Evolutionary conservation across 2,797 vertebrate species (phyloP), one percentile per base, ranked within the genome.

Genomic region (Karalla daura): DNA sequence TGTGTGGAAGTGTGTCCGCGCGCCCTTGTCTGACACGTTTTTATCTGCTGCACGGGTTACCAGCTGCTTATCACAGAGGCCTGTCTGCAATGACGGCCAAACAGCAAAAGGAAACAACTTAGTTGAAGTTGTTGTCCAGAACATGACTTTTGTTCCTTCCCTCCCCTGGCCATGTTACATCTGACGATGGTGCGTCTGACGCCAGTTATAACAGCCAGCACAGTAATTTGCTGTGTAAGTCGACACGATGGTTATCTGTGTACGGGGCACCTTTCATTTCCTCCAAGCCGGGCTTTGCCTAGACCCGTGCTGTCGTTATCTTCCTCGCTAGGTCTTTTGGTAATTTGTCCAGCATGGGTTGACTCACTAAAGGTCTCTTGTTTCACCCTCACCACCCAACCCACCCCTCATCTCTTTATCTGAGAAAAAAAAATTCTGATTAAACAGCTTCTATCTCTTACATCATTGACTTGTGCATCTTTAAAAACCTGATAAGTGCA

Each of bases 51-150:
- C 71, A 94, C 92, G 78, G 79, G 68, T 93, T 93, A 89, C 88
- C 70, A 76, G 89, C 91, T 92, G 78, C 92, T 94, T 92, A 93
- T 93, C 94, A 92, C 92, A 90, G 90, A 92, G 85, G 80, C 46
- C 84, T 84, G 83, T 67, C 73, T 70, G 76, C 70, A 25, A 8
- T 44, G 62, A 81, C 8, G 58, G 64, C 66, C 59, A 32, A 80
- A 67, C 61, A 68, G 59, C 33, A 25, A 78, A 76, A 81, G 85
- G 80, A 90, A 93, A 93, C 89, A 91, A 93, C 87, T 91, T 89
- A 65, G 84, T 91, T 89, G 85, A 93, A 93, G 90, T 92, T 91
- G 68, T 86, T 87, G 87, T 85, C 81, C 53, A 50, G 80, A 79
- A 78, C 84, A 76, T 79, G 79, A 88, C 83, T 92, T 89, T 90